Base-by-base conservation (phyloP, 2,888 invertebrate species). In the Selenia dentaria region DNA sequence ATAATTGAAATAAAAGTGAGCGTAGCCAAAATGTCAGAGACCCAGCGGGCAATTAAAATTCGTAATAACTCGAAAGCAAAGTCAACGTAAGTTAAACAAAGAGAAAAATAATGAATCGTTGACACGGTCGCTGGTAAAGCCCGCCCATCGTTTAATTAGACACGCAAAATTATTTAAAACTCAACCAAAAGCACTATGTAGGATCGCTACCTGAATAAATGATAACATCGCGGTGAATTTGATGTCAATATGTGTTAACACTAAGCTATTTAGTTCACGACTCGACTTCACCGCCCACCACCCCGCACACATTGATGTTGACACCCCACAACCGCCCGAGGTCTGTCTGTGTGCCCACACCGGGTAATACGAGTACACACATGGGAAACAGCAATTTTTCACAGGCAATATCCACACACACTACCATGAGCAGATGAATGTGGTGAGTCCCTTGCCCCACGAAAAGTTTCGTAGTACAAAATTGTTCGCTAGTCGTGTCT, bases 181-280 rank as follows among this genome's bases (percentile, higher is more conserved):
- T 38, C 36, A 42, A 75, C 74, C 67, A 79, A 84, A 81, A 83
- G 76, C 74, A 79, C 80, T 83, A 81, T 81, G 75, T 78, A 79
- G 74, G 79, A 87, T 82, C 76, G 74, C 79, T 76, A 83, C 84
- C 83, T 88, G 87, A 89, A 90, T 89, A 86, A 89, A 86, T 88
- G 89, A 90, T 89, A 90, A 77, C 82, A 87, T 88, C 84, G 88
- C 83, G 87, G 88, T 83, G 83, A 90, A 90, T 88, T 90, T 88
- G 85, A 89, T 89, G 90, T 90, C 90, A 90, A 90, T 90, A 90
- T 90, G 89, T 89, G 90, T 90, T 90, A 90, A 90, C 89, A 88
- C 88, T 89, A 89, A 90, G 89, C 90, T 89, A 90, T 90, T 90
- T 90, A 90, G 89, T 89, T 90, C 88, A 88, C 85, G 84, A 88